Conservation (phyloP, 2,797 vertebrate genomes). For the Rhinogobio ventralis region DNA sequence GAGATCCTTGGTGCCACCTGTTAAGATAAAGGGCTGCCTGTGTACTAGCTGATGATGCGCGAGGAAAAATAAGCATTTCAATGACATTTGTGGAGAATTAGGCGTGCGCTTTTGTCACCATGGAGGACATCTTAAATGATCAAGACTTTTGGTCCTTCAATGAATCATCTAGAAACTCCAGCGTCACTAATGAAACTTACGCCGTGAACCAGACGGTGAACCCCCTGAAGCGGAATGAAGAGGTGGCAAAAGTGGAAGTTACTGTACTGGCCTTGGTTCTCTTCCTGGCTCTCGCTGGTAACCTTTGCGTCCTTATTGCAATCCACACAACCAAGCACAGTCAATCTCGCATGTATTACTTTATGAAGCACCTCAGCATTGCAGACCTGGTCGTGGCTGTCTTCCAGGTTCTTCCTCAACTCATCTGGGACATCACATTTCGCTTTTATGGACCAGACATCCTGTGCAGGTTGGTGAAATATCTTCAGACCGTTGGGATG, state of each 20-base stretch:
- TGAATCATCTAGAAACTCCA: conserved; percentile 72
- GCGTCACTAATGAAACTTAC: conserved; percentile 67
- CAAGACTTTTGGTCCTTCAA: conserved; percentile 68
- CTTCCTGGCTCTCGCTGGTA: conserved; percentile 90
- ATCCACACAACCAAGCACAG: conserved; percentile 89
- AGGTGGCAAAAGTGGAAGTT: conserved; percentile 95
- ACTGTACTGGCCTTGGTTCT: conserved; percentile 89
- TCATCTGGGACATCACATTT: conserved; percentile 99
- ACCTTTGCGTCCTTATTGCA: conserved; percentile 91
- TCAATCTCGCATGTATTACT: conserved; percentile 96
- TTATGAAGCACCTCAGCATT: conserved; percentile 98
- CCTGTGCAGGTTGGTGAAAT: conserved; percentile 93
- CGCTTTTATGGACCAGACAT: conserved; percentile 94
- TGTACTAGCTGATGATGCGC: background rate
- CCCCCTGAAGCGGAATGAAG: conserved; percentile 89
- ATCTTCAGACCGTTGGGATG: conserved; percentile 97
- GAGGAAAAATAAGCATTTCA: conserved; percentile 1
- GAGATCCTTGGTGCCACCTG: background rate
- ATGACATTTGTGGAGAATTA: conserved; percentile 21
- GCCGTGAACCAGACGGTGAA: conserved; percentile 79
- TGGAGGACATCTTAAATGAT: conserved; percentile 74
- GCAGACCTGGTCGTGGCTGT: conserved; percentile 95
- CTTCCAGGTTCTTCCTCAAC: conserved; percentile 96
- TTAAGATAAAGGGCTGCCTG: background rate
- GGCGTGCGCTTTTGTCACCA: conserved; percentile 50